Evolutionary conservation across 2,797 vertebrate genomes (phyloP).

Genomic region (Propithecus perrieri): DNA sequence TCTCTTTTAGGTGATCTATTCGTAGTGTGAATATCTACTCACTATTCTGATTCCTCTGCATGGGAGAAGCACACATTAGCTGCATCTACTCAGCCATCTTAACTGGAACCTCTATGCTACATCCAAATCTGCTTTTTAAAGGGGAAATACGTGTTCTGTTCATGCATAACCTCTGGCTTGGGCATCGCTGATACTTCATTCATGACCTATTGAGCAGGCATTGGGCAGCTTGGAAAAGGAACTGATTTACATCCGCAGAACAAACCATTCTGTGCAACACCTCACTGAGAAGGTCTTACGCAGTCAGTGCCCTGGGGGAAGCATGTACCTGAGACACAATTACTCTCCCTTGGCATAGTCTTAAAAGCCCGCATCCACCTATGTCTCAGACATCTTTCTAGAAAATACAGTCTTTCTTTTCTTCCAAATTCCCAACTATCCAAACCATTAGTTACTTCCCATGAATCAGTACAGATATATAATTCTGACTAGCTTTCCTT

Average conservation of each 20-base stretch:
- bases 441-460: neutral
- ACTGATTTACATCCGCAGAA: neutral
- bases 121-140: neutral
- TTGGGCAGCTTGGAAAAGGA: neutral
- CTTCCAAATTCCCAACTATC: neutral
- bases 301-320: neutral
- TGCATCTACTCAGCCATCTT: neutral
- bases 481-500: neutral
- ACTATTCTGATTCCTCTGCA: neutral
- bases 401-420: neutral
- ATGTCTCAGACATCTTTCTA: neutral
- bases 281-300: neutral
- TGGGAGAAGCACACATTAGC: neutral
- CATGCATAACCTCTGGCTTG: neutral
- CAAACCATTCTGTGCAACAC: neutral
- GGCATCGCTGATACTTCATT: neutral
- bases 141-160: neutral
- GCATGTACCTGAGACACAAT: neutral
- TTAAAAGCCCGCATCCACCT: neutral
- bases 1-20: neutral
- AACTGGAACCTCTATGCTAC: neutral
- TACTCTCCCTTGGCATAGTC: neutral
- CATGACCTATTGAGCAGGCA: neutral
- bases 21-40: neutral
- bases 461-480: neutral